Evolutionary conservation across 1,140 invertebrate genomes (phyloP), one percentile per base, ranked within the genome.

Genomic region (Matsumurasca onukii): DNA sequence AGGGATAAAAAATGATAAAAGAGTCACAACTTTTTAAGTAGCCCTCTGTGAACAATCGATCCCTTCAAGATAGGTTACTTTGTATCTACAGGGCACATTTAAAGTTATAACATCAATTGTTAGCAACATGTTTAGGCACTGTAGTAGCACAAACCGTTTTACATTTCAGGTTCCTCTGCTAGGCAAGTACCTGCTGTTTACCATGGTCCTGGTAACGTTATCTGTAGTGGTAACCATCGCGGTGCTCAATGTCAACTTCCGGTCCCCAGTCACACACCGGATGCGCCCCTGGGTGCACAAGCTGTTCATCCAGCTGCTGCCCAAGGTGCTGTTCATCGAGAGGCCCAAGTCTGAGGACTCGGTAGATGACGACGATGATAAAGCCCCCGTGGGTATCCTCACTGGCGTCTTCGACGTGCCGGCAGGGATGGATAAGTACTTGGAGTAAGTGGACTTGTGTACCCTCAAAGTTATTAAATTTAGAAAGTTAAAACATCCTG

Each of bases 171-270:
- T 99, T 67, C 97, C 98, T 45, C 84, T 99, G 61, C 86, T 99
- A 71, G 97, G 97, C 72, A 98, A 98, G 85, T 99, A 99, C 84
- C 86, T 99, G 39, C 86, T 99, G 25, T 99, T 99, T 82, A 99
- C 98, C 49, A 98, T 99, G 96, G 95, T 98, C 77, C 86, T 99
- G 75, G 97, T 99, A 72, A 99, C 97, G 34, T 84, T 98, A 57
- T 99, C 97, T 61, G 97, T 99, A 75, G 91, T 99, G 69, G 93
- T 98, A 69, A 99, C 98, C 73, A 98, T 99, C 76, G 93, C 94
- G 71, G 96, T 99, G 74, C 86, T 99, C 71, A 99, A 99, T 82
- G 92, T 99, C 67, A 98, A 99, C 83, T 99, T 98, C 84, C 91
- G 98, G 76, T 93, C 96, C 34, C 97, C 98, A 29, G 95, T 98